These are phyloP conservation scores for Urocolius indicus DNA, from an alignment of 2,113 vertebrate species.

Conservation along the genomic window DNA sequence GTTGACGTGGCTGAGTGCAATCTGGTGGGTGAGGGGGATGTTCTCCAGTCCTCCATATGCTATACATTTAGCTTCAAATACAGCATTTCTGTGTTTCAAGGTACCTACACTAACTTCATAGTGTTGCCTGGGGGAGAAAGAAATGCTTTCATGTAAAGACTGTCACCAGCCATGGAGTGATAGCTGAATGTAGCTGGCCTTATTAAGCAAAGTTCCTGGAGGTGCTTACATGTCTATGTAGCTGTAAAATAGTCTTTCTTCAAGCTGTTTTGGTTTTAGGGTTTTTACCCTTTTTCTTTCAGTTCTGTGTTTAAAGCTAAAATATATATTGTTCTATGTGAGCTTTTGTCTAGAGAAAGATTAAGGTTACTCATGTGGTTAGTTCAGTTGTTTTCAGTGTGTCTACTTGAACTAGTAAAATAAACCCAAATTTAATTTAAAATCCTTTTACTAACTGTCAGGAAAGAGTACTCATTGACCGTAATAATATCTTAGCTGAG, in stretches of 20 bases:
- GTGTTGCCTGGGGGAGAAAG: constrained; percentile 30
- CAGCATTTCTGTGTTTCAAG: neutral
- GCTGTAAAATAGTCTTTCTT: constrained; percentile 36
- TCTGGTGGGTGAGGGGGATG: neutral
- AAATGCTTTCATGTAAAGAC: constrained; percentile 29
- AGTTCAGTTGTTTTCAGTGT: neutral
- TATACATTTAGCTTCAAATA: constrained; percentile 48
- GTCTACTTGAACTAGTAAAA: constrained; percentile 20
- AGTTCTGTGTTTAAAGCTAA: neutral
- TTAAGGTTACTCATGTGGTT: neutral
- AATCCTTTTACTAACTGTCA: constrained; percentile 18
- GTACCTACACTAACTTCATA: constrained; percentile 16
- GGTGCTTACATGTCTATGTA: constrained; percentile 6
- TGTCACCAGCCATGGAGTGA: neutral
- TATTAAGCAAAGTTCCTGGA: constrained; percentile 50
- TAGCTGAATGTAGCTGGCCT: constrained; percentile 38
- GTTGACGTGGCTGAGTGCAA: neutral
- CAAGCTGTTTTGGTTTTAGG: neutral
- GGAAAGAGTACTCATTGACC: constrained; percentile 44
- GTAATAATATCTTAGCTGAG: constrained; percentile 25
- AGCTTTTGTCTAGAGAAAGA: constrained; percentile 13
- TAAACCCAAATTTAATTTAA: constrained; percentile 35
- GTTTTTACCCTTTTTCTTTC: neutral
- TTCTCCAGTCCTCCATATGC: neutral
- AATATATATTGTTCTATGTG: neutral